These are phyloP conservation scores for Suricata suricatta DNA, from an alignment of 2,113 vertebrate genomes.

Conservation along the genomic window DNA sequence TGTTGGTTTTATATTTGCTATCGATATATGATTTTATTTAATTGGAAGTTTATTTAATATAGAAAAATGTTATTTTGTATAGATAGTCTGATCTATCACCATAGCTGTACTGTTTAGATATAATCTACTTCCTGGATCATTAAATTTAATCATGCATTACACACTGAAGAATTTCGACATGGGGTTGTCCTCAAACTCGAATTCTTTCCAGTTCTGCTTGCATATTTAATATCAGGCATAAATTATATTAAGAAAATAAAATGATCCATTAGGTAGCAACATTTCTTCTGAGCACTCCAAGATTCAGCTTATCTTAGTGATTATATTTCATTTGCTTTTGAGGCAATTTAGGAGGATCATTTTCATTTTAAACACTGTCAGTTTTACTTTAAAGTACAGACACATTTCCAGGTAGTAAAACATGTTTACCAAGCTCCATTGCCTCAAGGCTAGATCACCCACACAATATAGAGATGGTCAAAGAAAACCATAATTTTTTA, in stretches of 20 bases:
- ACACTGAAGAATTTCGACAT: not conserved
- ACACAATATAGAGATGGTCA: not conserved
- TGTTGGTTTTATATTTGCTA: not conserved
- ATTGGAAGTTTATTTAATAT: not conserved
- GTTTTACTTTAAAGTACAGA: constrained; percentile 1
- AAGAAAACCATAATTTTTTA: constrained; percentile 44
- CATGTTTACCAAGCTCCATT: constrained; percentile 9
- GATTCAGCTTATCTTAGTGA: not conserved
- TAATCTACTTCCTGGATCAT: not conserved
- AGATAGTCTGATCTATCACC: not conserved
- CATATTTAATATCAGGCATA: not conserved
- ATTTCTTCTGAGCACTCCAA: not conserved
- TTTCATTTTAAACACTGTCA: constrained; percentile 22
- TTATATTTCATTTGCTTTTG: constrained; percentile 18
- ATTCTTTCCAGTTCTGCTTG: not conserved
- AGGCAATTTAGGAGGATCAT: not conserved
- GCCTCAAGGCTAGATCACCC: constrained; percentile 4
- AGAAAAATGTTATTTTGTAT: not conserved
- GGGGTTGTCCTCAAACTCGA: not conserved
- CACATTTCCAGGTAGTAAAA: constrained; percentile 45
- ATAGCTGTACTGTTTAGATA: not conserved
- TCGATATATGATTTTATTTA: not conserved
- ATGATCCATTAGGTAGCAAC: not conserved
- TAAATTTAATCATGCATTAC: not conserved
- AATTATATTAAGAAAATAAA: not conserved